Percentiles rank a stretch among this genome's conserved stretches.
Evolutionary conservation across 2,888 invertebrate species (phyloP).

Genomic region (Thelaira solivaga): DNA sequence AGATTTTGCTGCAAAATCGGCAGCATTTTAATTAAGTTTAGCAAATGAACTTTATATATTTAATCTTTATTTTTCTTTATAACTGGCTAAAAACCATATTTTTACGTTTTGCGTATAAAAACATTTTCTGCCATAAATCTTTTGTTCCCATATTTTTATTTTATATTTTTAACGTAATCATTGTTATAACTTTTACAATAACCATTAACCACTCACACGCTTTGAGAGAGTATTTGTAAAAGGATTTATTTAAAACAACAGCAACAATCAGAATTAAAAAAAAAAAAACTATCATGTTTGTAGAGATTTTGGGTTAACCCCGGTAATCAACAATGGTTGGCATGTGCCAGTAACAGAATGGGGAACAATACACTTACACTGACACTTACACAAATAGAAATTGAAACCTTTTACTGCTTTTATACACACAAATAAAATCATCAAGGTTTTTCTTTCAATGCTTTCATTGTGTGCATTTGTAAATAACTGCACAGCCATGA

Average conservation of each 20-base stretch:
- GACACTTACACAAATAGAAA: background rate
- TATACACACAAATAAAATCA: conserved; percentile 25
- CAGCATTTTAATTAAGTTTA: too few relatives aligned
- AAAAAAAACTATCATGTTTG: conserved; percentile 1
- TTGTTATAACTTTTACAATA: background rate
- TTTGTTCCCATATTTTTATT: background rate
- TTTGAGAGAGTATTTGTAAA: background rate
- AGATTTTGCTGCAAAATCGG: too few relatives aligned
- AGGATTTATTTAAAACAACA: background rate
- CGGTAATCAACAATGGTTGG: conserved; percentile 54
- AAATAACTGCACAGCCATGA: conserved; percentile 2
- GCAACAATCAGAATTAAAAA: background rate
- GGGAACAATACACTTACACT: conserved; percentile 5
- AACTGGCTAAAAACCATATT: too few relatives aligned
- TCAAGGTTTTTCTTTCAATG: conserved; percentile 46
- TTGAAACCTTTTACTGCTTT: conserved; percentile 28
- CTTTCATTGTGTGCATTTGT: conserved; percentile 5
- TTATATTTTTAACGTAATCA: background rate
- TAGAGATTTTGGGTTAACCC: conserved; percentile 54
- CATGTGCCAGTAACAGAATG: conserved; percentile 54
- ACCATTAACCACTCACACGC: background rate
- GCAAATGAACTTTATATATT: too few relatives aligned
- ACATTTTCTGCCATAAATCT: background rate
- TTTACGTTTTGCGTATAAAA: too few relatives aligned
- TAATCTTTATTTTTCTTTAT: too few relatives aligned